These are phyloP conservation scores for Stenopsyche tienmushanensis DNA, from an alignment of 1,140 invertebrate genomes.

Conservation along the genomic window DNA sequence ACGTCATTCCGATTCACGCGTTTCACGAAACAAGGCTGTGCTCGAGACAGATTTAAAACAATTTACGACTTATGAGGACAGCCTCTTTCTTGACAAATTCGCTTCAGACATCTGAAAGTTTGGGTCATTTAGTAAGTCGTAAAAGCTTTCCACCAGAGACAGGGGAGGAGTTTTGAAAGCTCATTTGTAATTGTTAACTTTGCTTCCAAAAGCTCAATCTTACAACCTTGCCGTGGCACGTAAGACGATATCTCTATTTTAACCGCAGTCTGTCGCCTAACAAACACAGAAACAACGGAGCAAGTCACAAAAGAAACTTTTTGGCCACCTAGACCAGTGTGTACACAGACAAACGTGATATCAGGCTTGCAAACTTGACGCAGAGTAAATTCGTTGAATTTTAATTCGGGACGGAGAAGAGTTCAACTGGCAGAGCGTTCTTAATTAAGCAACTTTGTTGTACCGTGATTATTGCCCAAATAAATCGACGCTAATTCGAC, in stretches of 20 bases:
- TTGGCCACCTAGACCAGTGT: neutral
- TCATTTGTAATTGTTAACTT: conserved; percentile 25
- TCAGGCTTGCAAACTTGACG: too few species aligned
- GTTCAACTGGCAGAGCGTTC: too few species aligned
- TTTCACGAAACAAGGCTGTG: neutral
- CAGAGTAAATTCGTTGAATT: too few species aligned
- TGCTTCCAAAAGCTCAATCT: conserved; percentile 10
- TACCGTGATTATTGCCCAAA: too few species aligned
- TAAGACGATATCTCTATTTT: neutral
- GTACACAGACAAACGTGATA: too few species aligned
- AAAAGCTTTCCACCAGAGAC: conserved; percentile 10
- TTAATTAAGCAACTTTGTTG: too few species aligned
- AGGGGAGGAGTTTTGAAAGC: conserved; percentile 18
- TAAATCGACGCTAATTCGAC: too few species aligned
- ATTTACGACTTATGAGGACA: neutral
- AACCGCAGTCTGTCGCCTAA: neutral
- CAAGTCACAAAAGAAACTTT: neutral
- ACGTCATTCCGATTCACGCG: too few species aligned
- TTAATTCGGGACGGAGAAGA: too few species aligned
- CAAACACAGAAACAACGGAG: too few species aligned
- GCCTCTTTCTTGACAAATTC: conserved; percentile 13
- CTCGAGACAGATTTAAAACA: neutral
- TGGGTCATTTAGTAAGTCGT: conserved; percentile 22
- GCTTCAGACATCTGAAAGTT: neutral
- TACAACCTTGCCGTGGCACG: neutral